These are phyloP conservation scores for Drosophila quinaria DNA, from an alignment of 2,888 invertebrate genomes.

Conservation along the genomic window DNA sequence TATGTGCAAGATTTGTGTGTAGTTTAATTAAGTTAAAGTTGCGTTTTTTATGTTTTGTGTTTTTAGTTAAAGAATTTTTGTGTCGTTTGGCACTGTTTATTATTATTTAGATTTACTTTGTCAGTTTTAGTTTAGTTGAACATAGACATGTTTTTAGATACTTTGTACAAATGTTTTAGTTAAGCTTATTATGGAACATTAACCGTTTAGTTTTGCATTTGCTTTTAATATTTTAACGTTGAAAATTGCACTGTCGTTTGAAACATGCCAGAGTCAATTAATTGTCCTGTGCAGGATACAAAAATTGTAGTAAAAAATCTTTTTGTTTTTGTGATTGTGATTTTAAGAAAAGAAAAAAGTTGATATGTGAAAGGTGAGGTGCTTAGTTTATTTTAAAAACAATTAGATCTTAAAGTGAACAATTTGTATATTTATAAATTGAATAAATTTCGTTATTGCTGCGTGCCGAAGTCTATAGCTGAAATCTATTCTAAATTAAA, in stretches of 20 bases:
- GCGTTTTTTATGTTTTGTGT: background rate
- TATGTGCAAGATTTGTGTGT: slow-evolving; percentile 44
- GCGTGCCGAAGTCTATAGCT: slow-evolving; percentile 4
- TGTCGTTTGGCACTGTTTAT: slow-evolving; percentile 34
- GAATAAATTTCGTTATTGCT: background rate
- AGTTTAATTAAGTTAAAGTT: slow-evolving; percentile 34
- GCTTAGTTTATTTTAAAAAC: slow-evolving; percentile 6
- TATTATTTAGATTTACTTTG: slow-evolving; percentile 4
- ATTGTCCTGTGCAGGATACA: slow-evolving; percentile 13
- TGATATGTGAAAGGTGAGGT: slow-evolving; percentile 16
- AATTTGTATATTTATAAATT: background rate
- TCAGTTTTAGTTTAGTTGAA: slow-evolving; percentile 25
- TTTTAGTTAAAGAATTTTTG: slow-evolving; percentile 12
- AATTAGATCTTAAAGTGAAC: slow-evolving; percentile 9
- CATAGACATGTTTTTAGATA: slow-evolving; percentile 20
- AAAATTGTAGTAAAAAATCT: background rate
- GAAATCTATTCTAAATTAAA: background rate
- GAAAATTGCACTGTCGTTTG: slow-evolving; percentile 18
- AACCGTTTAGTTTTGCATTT: slow-evolving; percentile 65
- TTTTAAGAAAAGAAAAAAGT: background rate
- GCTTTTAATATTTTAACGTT: slow-evolving; percentile 25
- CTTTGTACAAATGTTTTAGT: slow-evolving; percentile 60
- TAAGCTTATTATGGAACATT: slow-evolving; percentile 66
- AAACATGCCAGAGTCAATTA: slow-evolving; percentile 15
- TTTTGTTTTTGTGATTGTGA: slow-evolving; percentile 1